Evolutionary conservation across 2,113 vertebrate species (phyloP), one percentile per base, ranked within the genome.

Genomic region (Oriolus oriolus): DNA sequence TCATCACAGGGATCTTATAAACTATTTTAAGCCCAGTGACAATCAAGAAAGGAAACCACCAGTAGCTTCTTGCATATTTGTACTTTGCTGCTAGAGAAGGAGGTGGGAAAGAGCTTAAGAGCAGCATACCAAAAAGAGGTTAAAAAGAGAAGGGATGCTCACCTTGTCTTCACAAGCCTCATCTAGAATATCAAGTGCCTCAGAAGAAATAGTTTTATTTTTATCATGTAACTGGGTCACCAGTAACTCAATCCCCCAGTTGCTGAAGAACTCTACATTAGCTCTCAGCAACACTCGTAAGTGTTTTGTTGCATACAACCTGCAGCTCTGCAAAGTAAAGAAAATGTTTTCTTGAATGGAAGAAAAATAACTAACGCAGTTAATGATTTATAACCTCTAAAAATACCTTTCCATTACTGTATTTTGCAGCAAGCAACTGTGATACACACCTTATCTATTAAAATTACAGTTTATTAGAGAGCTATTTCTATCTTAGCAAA

Each of bases 121-220:
- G 19, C 4, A 60, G 63, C 11, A 30, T 21, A 76, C 6, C 13
- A 73, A n/a, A 61, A 53, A 28, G 20, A 78, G 4, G 20, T 13
- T 31, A 70, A 85, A 93, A 79, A 89, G 49, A 63, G 20, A 96
- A 84, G 79, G 33, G 75, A 93, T 66, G 31, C 93, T 98, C 70
- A 99, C 99, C 98, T 99, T 99, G 97, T 99, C 99, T 98, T 99
- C 99, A 94, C 99, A 99, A 7, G 99, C 99, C 96, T 99, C 99
- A 95, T 99, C 99, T 57, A 99, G 98, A 89, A 99, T 99, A 98
- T 99, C 99, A 96, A 99, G 98, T 42, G 99, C 99, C 97, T 99
- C 99, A 54, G 99, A 98, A 92, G 99, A 99, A 94, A 99, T 98
- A 12, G 98, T 98, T 97, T 99, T 99, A 98, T 98, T 99, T 98